Percentiles rank a stretch among this genome's conserved stretches.
Evolutionary conservation across 2,113 vertebrate genomes (phyloP).

Genomic region (Thinocorus orbignyianus): DNA sequence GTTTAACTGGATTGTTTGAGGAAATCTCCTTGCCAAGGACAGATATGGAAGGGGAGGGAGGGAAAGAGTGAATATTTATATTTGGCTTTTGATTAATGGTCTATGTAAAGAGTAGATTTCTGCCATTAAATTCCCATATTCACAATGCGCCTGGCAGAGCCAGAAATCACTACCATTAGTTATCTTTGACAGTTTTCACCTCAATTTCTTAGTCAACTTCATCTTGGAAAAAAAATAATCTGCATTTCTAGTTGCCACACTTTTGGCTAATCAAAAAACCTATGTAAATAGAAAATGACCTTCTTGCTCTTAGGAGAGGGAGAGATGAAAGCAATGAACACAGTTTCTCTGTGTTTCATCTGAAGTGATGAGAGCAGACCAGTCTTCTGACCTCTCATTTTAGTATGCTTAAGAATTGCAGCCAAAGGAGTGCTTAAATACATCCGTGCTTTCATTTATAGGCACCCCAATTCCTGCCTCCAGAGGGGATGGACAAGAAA

Average conservation of each 20-base stretch:
- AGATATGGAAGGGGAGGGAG: fast-evolving
- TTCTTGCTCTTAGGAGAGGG: neutral
- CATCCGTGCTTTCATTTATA: neutral
- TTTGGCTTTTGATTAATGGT: neutral
- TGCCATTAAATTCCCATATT: neutral
- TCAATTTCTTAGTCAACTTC: neutral
- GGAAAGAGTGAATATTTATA: neutral
- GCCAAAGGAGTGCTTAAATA: neutral
- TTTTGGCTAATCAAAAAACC: neutral
- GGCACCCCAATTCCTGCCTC: neutral
- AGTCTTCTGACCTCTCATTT: neutral
- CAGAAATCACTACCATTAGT: neutral
- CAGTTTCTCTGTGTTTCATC: no score
- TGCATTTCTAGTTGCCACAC: neutral
- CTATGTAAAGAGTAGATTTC: neutral
- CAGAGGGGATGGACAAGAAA: neutral
- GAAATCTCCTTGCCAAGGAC: neutral
- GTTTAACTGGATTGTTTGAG: neutral
- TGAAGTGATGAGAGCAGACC: neutral
- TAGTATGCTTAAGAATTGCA: neutral
- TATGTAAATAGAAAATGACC: neutral
- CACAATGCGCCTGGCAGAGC: neutral
- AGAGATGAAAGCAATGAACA: neutral
- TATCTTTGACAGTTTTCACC: neutral
- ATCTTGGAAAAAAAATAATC: neutral